A percentile compares a stretch with the other conserved stretches of the same genome.
Conservation (phyloP, 2,113 vertebrate genomes). For the Misgurnus mizolepis region DNA sequence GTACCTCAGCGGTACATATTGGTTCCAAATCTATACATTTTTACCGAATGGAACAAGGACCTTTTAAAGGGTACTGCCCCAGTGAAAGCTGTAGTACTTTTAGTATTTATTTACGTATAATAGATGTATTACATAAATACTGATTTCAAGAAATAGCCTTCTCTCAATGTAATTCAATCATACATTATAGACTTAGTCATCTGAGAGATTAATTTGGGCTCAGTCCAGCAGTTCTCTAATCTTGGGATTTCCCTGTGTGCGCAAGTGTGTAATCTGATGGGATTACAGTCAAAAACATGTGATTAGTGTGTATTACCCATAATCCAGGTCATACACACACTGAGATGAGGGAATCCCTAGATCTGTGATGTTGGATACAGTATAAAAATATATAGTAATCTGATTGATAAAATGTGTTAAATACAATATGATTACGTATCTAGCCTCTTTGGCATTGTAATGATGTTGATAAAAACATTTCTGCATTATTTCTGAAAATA, state of each 20-base stretch:
- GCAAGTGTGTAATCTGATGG: constrained; percentile 26
- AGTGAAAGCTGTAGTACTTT: too few relatives aligned
- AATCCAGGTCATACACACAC: background rate
- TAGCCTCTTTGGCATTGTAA: background rate
- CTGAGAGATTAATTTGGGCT: constrained; percentile 23
- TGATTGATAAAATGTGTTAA: background rate
- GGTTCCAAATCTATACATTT: too few relatives aligned
- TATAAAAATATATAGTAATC: background rate
- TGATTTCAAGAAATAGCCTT: background rate
- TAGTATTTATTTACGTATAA: too few relatives aligned
- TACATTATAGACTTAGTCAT: background rate
- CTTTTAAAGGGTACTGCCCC: too few relatives aligned
- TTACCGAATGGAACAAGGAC: too few relatives aligned
- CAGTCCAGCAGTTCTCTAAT: constrained; percentile 25
- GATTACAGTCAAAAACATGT: constrained; percentile 41
- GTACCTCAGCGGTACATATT: too few relatives aligned
- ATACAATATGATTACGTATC: background rate
- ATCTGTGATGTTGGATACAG: background rate
- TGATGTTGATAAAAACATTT: background rate
- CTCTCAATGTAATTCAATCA: background rate
- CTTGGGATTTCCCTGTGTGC: background rate
- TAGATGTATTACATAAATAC: background rate
- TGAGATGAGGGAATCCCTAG: background rate
- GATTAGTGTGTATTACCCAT: constrained; percentile 35
- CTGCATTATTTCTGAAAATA: background rate